phyloP scores from a whole-genome alignment of 2,888 invertebrate genomes.

The Drosophila mimica region DNA sequence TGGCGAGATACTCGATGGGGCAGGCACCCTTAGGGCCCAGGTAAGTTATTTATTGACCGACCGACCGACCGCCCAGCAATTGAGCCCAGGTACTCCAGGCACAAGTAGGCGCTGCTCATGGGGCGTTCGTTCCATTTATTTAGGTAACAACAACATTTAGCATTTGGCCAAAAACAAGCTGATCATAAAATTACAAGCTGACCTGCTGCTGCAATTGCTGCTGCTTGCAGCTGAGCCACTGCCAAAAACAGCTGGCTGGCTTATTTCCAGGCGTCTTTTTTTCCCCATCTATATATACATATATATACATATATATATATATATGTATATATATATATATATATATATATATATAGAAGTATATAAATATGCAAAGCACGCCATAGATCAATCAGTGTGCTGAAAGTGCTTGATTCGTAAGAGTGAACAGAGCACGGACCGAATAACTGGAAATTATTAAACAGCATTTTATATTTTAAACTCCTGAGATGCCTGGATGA shows the following conservation, averaged over 20 bases:
- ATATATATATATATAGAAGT: background rate
- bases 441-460: background rate
- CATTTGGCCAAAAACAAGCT: slow-evolving; percentile 3
- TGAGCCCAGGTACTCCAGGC: slow-evolving; percentile 20
- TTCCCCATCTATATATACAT: background rate
- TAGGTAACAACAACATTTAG: slow-evolving; percentile 16
- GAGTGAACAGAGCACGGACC: background rate
- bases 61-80: slow-evolving; percentile 48
- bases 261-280: background rate
- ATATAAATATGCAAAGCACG: slow-evolving; percentile 48
- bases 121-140: slow-evolving; percentile 12
- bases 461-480: background rate
- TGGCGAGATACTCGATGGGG: background rate
- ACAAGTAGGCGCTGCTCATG: slow-evolving; percentile 2
- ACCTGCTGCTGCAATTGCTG: slow-evolving; percentile 32
- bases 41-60: slow-evolving; percentile 33
- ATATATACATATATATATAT: too few species aligned
- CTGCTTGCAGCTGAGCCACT: slow-evolving; percentile 8
- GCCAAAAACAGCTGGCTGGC: slow-evolving; percentile 14
- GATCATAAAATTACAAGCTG: slow-evolving; percentile 12
- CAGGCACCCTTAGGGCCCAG: slow-evolving; percentile 20
- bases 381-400: slow-evolving; percentile 21
- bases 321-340: background rate
- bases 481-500: background rate
- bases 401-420: slow-evolving; percentile 14